A percentile compares a stretch with the other conserved stretches of the same genome.
Conservation (phyloP, 2,113 vertebrate genomes). For the Eretmochelys imbricata region DNA sequence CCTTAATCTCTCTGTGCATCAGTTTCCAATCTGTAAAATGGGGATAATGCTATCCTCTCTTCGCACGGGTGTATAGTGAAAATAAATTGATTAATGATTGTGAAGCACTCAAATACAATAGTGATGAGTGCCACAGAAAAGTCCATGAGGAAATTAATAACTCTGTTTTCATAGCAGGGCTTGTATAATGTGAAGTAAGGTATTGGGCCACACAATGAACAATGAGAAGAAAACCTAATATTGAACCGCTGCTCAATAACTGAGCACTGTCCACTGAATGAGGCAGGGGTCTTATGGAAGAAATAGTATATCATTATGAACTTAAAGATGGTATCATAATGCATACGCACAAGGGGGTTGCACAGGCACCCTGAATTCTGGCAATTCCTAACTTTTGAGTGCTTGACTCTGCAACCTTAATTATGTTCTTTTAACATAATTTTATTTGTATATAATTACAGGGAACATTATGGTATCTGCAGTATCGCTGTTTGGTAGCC, state of each 20-base stretch:
- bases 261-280: background rate
- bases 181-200: background rate
- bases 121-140: background rate
- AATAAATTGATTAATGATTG: background rate
- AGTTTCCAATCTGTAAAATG: background rate
- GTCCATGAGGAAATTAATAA: background rate
- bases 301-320: background rate
- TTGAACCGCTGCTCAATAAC: background rate
- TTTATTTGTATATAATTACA: background rate
- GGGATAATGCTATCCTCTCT: background rate
- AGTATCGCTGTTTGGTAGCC: background rate
- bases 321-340: background rate
- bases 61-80: background rate
- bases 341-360: background rate
- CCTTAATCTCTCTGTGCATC: background rate
- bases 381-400: background rate
- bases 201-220: background rate
- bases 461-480: background rate
- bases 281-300: background rate
- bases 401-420: background rate
- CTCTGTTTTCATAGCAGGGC: background rate
- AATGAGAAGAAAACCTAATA: background rate
- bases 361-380: background rate
- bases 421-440: background rate
- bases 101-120: background rate